Evolutionary conservation across 2,888 invertebrate species (phyloP).

Genomic region (Brachyptera risi): DNA sequence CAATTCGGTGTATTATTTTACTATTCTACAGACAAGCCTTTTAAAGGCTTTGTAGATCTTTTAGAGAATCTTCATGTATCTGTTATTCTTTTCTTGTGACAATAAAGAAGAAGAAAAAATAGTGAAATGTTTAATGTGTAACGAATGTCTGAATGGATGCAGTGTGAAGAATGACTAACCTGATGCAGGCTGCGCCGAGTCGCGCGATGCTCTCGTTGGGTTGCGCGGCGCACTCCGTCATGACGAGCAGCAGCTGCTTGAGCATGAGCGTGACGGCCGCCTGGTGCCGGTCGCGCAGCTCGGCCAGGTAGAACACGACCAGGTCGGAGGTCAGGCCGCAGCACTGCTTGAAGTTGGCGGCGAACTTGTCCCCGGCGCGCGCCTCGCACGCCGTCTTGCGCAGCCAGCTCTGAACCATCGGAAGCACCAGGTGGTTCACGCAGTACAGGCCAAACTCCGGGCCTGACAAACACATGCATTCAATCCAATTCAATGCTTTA

Average conservation of each 20-base stretch:
- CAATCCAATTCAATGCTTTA: no score
- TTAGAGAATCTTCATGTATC: no score
- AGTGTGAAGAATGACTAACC: constrained; percentile 47
- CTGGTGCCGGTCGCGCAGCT: constrained; percentile 60
- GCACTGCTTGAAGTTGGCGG: constrained; percentile 91
- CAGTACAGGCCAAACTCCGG: constrained; percentile 87
- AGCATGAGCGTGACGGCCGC: constrained; percentile 63
- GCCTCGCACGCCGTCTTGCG: constrained; percentile 58
- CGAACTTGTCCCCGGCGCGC: constrained; percentile 68
- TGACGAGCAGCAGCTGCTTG: constrained; percentile 77
- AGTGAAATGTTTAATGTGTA: no score
- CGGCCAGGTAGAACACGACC: constrained; percentile 78
- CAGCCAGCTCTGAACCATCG: constrained; percentile 91
- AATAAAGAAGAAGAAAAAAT: no score
- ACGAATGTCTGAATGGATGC: no score
- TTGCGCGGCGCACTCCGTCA: constrained; percentile 88
- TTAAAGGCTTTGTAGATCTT: no score
- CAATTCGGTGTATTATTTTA: no score
- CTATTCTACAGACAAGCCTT: no score
- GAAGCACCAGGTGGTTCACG: constrained; percentile 85
- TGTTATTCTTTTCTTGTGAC: no score
- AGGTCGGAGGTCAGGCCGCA: constrained; percentile 90
- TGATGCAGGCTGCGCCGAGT: constrained; percentile 86
- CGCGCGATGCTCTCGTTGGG: constrained; percentile 86
- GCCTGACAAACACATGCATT: no score